Percentiles rank a stretch among this genome's conserved stretches.
These are phyloP conservation scores for Lysandra bellargus DNA, from an alignment of 2,888 invertebrate species.

Conservation along the genomic window DNA sequence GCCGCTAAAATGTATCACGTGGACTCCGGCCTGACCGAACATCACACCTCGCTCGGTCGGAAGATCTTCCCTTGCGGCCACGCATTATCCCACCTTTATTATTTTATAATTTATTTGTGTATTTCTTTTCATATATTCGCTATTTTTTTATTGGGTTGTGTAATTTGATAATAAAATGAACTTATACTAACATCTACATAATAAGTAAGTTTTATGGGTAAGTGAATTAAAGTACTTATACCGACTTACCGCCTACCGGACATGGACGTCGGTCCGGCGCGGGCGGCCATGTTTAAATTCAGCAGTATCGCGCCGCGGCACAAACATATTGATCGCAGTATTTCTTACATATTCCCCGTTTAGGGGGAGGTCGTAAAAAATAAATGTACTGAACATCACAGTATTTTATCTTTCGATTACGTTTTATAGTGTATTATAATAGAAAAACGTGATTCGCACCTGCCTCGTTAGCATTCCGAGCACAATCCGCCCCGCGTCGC, in stretches of 20 bases:
- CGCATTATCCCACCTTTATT: too few relatives aligned
- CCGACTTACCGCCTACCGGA: not conserved
- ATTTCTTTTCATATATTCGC: too few relatives aligned
- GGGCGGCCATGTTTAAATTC: not conserved
- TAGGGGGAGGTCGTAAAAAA: slow-evolving; percentile 20
- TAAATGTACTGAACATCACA: slow-evolving; percentile 21
- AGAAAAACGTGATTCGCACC: slow-evolving; percentile 32
- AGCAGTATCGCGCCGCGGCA: not conserved
- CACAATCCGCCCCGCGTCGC: slow-evolving; percentile 19
- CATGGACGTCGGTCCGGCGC: not conserved
- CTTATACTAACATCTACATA: not conserved
- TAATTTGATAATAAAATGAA: not conserved
- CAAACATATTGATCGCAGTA: not conserved
- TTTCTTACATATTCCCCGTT: not conserved
- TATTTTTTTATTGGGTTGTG: too few relatives aligned
- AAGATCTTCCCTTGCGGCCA: too few relatives aligned
- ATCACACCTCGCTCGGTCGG: too few relatives aligned
- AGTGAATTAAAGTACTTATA: not conserved
- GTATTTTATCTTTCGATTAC: slow-evolving; percentile 30
- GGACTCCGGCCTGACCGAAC: too few relatives aligned
- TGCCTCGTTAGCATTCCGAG: slow-evolving; percentile 23
- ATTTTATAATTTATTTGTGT: too few relatives aligned
- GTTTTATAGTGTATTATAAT: slow-evolving; percentile 29
- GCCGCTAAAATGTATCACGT: too few relatives aligned
- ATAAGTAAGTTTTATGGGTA: not conserved